A percentile compares a stretch with the other conserved stretches of the same genome.
Evolutionary conservation across 2,797 vertebrate genomes (phyloP).

Genomic region (Poecilia wingei): DNA sequence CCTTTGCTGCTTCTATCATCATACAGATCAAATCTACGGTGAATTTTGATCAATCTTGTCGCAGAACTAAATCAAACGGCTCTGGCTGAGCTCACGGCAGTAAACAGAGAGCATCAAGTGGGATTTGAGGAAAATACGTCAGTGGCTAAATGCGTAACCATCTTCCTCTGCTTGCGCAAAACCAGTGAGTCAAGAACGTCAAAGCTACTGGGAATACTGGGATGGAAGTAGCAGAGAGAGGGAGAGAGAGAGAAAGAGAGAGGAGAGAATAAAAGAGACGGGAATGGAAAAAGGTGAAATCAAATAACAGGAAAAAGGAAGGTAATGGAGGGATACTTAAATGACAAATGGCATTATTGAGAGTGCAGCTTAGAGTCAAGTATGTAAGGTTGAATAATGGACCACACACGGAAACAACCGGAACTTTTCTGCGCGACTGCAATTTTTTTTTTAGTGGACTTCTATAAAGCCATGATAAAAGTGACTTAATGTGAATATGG

Average conservation of each 20-base stretch:
- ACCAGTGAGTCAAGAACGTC: slow-evolving; percentile 17
- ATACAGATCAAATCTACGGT: neutral
- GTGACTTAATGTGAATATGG: slow-evolving; percentile 33
- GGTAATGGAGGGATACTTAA: neutral
- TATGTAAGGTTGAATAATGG: slow-evolving; percentile 17
- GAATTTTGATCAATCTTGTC: slow-evolving; percentile 5
- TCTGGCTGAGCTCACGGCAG: neutral
- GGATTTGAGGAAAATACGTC: slow-evolving; percentile 18
- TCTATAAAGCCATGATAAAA: slow-evolving; percentile 7
- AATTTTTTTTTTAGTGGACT: slow-evolving; percentile 11
- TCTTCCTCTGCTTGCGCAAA: slow-evolving; percentile 2
- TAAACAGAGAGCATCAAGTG: neutral
- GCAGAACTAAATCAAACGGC: slow-evolving; percentile 1
- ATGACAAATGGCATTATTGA: neutral
- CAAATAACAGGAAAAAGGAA: slow-evolving; percentile 18
- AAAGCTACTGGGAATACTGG: slow-evolving; percentile 25
- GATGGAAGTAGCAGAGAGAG: slow-evolving; percentile 16
- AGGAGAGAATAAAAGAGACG: slow-evolving; percentile 5
- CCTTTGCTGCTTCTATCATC: slow-evolving; percentile 1
- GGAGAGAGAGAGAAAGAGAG: neutral
- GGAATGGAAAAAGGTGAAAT: slow-evolving; percentile 27
- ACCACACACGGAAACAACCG: slow-evolving; percentile 9
- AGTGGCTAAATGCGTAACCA: neutral
- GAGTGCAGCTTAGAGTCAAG: neutral
- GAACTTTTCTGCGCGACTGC: slow-evolving; percentile 39